Evolutionary conservation across 2,797 vertebrate species (phyloP).

Genomic region (Cottoperca gobio): DNA sequence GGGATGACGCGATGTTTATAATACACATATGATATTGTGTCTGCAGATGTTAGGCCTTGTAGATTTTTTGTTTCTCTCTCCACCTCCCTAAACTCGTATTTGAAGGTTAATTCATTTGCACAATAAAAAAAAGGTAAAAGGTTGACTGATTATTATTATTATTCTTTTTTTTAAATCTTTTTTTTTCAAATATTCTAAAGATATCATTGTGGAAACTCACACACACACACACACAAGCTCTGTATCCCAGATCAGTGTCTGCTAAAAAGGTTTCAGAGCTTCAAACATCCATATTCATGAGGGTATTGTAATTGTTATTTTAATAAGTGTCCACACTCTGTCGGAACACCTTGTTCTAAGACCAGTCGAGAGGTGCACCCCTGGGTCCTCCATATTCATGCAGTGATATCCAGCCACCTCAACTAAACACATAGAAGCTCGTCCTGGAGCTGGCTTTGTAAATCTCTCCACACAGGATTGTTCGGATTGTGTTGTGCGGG

Average conservation of each 20-base stretch:
- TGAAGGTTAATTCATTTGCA: no score
- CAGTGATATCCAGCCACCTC: constrained; percentile 17
- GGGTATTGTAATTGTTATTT: constrained; percentile 57
- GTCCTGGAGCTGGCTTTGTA: constrained; percentile 19
- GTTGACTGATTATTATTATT: no score
- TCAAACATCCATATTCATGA: constrained; percentile 70
- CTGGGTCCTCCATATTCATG: constrained; percentile 66
- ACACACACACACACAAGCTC: neutral
- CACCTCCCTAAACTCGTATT: no score
- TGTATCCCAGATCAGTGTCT: neutral
- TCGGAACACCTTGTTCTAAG: constrained; percentile 61
- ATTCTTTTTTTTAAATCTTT: no score
- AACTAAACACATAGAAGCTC: constrained; percentile 41
- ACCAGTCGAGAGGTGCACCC: constrained; percentile 44
- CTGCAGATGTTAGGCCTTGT: no score
- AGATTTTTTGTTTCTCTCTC: no score
- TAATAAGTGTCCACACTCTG: constrained; percentile 66
- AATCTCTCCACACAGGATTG: neutral
- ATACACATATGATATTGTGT: no score
- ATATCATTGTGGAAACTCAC: no score
- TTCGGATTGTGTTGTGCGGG: neutral
- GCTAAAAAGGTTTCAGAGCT: constrained; percentile 19
- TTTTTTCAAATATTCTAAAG: no score
- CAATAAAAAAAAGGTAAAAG: no score
- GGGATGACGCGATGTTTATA: no score